phyloP scores from a whole-genome alignment of 30 jellyfish, hydroid and myxozoan genomes.

The Pelagia noctiluca region DNA sequence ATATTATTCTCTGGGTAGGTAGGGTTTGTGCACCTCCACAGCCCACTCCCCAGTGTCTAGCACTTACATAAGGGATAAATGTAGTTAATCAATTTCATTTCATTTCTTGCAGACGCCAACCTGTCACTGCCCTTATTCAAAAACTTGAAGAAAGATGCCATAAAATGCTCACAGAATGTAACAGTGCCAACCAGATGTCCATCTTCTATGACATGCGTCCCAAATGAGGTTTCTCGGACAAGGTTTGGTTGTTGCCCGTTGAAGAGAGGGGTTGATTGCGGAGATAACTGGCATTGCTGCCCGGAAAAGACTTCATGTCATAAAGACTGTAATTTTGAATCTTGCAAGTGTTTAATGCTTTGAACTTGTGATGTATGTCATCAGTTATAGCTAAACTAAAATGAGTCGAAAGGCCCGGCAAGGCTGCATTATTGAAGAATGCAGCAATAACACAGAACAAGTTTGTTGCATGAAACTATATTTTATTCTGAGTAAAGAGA shows the following conservation, averaged over 20 bases:
- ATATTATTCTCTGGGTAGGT: too few relatives aligned
- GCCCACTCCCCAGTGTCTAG: too few relatives aligned
- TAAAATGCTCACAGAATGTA: constrained; percentile 63
- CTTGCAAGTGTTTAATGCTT: constrained; percentile 91
- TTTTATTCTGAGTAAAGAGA: too few relatives aligned
- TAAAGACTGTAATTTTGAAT: constrained; percentile 66
- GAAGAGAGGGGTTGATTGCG: constrained; percentile 81
- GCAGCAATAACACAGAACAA: too few relatives aligned
- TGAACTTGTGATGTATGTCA: too few relatives aligned
- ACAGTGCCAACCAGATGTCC: constrained; percentile 88
- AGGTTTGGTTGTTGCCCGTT: constrained; percentile 89
- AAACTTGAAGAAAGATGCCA: constrained; percentile 37
- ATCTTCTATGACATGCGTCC: constrained; percentile 64
- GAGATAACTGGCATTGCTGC: constrained; percentile 97
- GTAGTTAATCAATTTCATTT: not conserved
- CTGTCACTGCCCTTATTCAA: constrained; percentile 50
- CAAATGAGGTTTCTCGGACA: constrained; percentile 76
- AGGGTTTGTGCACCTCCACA: too few relatives aligned
- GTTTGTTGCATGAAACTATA: too few relatives aligned
- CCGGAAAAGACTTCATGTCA: constrained; percentile 86
- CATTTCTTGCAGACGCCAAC: constrained; percentile 41
- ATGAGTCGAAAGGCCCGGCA: too few relatives aligned
- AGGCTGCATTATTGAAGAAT: too few relatives aligned
- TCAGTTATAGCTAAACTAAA: too few relatives aligned
- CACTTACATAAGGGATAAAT: too few relatives aligned